phyloP scores from a whole-genome alignment of 2,888 invertebrate species.

The Taphrorychus bicolor region DNA sequence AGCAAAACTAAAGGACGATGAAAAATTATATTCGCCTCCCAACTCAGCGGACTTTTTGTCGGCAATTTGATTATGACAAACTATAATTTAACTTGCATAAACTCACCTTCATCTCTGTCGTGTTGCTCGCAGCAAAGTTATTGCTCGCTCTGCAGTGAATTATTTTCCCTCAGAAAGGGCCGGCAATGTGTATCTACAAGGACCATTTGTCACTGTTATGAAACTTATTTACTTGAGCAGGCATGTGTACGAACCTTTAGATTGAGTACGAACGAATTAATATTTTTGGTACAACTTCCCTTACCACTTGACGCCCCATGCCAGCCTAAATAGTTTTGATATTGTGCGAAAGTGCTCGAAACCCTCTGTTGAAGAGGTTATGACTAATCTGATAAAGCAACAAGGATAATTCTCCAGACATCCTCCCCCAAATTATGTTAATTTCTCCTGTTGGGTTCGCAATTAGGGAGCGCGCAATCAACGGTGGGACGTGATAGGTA shows the following conservation, averaged over 20 bases:
- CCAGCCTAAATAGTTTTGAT: neutral
- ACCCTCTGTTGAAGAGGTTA: too few relatives aligned
- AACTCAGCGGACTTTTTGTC: neutral
- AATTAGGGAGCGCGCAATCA: neutral
- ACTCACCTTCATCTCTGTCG: conserved; percentile 36
- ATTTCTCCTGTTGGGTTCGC: neutral
- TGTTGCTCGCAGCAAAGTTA: conserved; percentile 22
- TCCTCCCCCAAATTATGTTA: neutral
- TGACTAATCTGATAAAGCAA: neutral
- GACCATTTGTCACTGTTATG: neutral
- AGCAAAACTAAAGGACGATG: neutral
- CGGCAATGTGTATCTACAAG: neutral
- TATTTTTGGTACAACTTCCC: neutral
- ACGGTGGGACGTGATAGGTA: neutral
- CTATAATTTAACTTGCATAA: conserved; percentile 31
- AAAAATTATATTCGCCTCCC: neutral
- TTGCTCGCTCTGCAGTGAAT: conserved; percentile 22
- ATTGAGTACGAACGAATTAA: neutral
- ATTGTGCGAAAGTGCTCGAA: neutral
- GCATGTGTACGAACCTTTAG: neutral
- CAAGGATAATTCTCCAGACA: neutral
- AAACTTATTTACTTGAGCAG: neutral
- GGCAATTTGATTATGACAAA: conserved; percentile 12
- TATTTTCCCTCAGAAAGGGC: conserved; percentile 21
- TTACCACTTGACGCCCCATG: too few relatives aligned